Evolutionary conservation across 1,140 invertebrate species (phyloP).

Genomic region (Episyrphus balteatus): DNA sequence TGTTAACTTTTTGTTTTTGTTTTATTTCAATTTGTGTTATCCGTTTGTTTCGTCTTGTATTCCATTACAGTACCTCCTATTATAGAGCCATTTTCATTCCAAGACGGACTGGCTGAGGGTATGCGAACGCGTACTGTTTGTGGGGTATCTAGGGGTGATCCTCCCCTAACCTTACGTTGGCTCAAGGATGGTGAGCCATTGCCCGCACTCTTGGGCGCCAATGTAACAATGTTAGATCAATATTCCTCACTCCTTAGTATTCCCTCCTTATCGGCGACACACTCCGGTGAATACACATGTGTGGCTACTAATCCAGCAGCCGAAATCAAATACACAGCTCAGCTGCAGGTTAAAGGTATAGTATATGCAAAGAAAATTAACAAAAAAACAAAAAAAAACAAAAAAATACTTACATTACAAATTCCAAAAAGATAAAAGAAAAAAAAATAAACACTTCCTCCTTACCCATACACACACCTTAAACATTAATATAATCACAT

Average conservation of each 20-base stretch:
- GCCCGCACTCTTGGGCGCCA: conserved; percentile 48
- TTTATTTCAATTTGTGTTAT: conserved; percentile 8
- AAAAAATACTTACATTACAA: background rate
- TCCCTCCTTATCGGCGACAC: conserved; percentile 57
- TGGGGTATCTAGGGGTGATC: conserved; percentile 69
- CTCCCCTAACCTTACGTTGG: conserved; percentile 63
- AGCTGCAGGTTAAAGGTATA: conserved; percentile 75
- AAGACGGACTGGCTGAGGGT: conserved; percentile 69
- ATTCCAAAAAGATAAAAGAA: background rate
- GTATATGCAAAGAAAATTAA: conserved; percentile 21
- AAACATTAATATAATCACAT: background rate
- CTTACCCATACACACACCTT: background rate
- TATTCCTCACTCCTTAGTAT: conserved; percentile 68
- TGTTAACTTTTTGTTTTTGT: no score
- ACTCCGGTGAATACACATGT: conserved; percentile 72
- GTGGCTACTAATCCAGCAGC: conserved; percentile 67
- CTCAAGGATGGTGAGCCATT: conserved; percentile 62
- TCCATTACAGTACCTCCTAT: conserved; percentile 68
- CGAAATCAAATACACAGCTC: conserved; percentile 67
- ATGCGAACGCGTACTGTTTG: conserved; percentile 76
- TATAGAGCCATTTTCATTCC: conserved; percentile 74
- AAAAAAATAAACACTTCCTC: background rate
- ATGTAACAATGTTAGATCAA: conserved; percentile 59
- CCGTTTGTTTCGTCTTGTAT: conserved; percentile 52
- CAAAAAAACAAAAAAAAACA: background rate